These are phyloP conservation scores for Sapajus apella DNA, from an alignment of 2,113 vertebrate species.

Conservation along the genomic window DNA sequence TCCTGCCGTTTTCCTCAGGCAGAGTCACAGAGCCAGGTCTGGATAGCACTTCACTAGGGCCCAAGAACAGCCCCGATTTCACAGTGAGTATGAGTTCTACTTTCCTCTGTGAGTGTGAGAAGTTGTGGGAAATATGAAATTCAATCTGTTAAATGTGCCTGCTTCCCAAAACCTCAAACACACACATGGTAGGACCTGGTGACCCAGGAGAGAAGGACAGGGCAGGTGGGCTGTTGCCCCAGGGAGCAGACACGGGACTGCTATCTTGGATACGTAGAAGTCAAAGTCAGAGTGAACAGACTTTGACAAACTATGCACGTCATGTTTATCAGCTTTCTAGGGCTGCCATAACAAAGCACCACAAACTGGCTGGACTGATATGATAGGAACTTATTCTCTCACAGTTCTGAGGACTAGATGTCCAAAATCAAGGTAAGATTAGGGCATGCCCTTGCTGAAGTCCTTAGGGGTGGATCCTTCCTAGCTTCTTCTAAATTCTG, in stretches of 20 bases:
- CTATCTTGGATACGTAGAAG: background rate
- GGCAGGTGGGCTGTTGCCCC: background rate
- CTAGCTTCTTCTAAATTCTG: background rate
- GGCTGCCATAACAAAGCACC: background rate
- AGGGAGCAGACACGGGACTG: background rate
- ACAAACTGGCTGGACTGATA: background rate
- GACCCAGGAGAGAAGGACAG: background rate
- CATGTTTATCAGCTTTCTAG: background rate
- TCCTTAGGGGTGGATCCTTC: background rate
- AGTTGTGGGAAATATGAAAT: background rate
- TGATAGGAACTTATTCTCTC: background rate
- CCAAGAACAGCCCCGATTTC: background rate
- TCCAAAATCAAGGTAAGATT: background rate
- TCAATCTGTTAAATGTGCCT: background rate
- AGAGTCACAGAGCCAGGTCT: background rate
- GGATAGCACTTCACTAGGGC: background rate
- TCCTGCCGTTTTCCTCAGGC: background rate
- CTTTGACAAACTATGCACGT: background rate
- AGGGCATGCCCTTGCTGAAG: background rate
- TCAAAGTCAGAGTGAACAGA: background rate
- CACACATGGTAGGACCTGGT: background rate
- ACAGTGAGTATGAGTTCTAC: background rate
- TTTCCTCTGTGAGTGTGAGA: slow-evolving; percentile 7
- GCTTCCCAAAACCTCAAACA: background rate
- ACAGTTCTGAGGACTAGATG: background rate